These are phyloP conservation scores for Phenganax marumi DNA, from an alignment of 92 coral and sea anemone genomes.

Conservation along the genomic window DNA sequence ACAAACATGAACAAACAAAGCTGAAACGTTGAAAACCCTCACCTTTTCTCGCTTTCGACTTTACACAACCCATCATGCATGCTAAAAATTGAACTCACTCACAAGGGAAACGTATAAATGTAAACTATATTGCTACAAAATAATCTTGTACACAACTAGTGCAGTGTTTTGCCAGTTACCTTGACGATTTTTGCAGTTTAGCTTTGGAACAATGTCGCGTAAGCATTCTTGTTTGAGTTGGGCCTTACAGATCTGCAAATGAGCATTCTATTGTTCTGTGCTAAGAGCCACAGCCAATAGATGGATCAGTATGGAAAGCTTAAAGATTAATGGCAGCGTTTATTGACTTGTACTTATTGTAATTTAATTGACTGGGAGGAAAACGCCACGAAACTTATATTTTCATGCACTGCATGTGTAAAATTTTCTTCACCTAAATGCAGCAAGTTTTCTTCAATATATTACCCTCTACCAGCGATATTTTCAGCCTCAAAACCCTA, in stretches of 20 bases:
- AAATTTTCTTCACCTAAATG: neutral
- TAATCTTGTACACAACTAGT: neutral
- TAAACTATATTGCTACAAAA: neutral
- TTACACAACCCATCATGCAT: neutral
- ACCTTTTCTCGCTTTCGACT: conserved; percentile 1
- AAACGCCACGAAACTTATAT: neutral
- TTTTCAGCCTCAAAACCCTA: too few relatives aligned
- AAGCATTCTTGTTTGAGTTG: neutral
- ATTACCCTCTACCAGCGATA: too few relatives aligned
- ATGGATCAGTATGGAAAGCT: neutral
- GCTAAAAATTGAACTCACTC: too few relatives aligned
- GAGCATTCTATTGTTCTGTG: neutral
- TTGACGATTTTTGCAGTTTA: neutral
- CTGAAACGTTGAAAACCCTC: neutral
- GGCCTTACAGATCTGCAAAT: neutral
- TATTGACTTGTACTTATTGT: neutral
- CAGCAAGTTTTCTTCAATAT: too few relatives aligned
- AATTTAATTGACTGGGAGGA: neutral
- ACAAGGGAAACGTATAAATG: neutral
- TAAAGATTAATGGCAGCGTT: neutral
- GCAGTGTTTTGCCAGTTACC: conserved; percentile 13
- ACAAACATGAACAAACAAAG: neutral
- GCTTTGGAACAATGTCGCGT: neutral
- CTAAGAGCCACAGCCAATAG: conserved; percentile 6
- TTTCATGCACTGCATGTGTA: neutral